Evolutionary conservation across 2,888 invertebrate genomes (phyloP).

Genomic region (Tethea ocularis): DNA sequence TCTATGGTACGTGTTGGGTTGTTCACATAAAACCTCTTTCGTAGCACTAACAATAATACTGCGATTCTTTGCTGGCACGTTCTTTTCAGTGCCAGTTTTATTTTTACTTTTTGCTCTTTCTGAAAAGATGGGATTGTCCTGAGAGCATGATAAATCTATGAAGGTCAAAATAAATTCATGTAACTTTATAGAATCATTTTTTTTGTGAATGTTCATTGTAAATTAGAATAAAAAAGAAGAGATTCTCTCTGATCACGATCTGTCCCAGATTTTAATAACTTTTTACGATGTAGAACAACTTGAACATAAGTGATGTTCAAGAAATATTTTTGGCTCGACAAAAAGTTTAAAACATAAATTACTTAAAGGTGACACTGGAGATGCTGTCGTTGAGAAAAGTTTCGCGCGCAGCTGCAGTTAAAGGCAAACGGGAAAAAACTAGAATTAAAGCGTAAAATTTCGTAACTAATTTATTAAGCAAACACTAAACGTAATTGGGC

Average conservation of each 20-base stretch:
- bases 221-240: background rate
- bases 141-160: background rate
- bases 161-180: background rate
- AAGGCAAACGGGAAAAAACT: background rate
- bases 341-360: background rate
- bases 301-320: background rate
- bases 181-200: background rate
- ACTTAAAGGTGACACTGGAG: background rate
- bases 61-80: background rate
- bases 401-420: background rate
- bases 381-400: background rate
- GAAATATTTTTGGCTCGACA: background rate
- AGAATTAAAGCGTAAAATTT: background rate
- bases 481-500: background rate
- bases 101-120: background rate
- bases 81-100: background rate
- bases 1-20: background rate
- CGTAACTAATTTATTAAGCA: background rate
- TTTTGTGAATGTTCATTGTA: background rate
- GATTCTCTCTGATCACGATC: background rate
- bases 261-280: background rate
- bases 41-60: background rate
- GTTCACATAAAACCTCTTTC: slow-evolving; percentile 1
- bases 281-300: background rate
- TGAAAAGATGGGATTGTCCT: background rate